Base-by-base conservation (phyloP, 2,888 invertebrate genomes). In the Pycnomerus fuliginosus region DNA sequence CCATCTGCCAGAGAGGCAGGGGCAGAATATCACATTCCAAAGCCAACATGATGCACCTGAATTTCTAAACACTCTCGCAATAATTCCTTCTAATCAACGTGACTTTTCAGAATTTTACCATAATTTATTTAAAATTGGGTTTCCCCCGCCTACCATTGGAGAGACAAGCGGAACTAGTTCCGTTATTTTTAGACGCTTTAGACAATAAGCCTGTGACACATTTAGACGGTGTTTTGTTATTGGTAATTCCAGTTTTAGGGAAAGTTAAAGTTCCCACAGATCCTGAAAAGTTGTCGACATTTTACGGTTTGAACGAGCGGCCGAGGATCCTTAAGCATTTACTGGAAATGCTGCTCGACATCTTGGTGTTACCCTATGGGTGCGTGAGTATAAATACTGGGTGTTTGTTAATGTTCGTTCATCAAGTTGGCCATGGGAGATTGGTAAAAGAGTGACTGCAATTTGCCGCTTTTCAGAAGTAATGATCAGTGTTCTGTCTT, bases 111-210 rank as follows among this genome's bases (percentile, higher is more conserved):
- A 96, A 96, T 71, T 95, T 96, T 67, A 83, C 91, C 7, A 90
- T 95, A 41, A 90, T 96, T 60, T 96, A 95, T 68, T 86, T 96
- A 49, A 92, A 90, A 65, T 81, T 92, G 80, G 95, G 95, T 4
- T 95, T 83, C 73, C 91, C 93, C 1, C 78, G 95, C 36, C 73
- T 94, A 57, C 79, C 85, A 7, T 72, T 80, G 31, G 84, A 83
- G 5, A 82, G 87, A 61, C 92, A 92, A 71, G 77, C 84, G 3
- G 80, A 81, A 50, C 70, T 93, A 45, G 79, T 89, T 8, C 87
- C 92, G 3, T 76, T 80, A 45, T 72, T 95, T 38, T 72, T 95
- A 14, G 82, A 83, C 62, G 84, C 90, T 48, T 75, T 91, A 30
- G 87, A 88, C 62, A 84, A 83, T 38, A 90, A 90, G 67, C 87